Conservation (phyloP, 2,797 vertebrate species). For the Nothura maculosa region DNA sequence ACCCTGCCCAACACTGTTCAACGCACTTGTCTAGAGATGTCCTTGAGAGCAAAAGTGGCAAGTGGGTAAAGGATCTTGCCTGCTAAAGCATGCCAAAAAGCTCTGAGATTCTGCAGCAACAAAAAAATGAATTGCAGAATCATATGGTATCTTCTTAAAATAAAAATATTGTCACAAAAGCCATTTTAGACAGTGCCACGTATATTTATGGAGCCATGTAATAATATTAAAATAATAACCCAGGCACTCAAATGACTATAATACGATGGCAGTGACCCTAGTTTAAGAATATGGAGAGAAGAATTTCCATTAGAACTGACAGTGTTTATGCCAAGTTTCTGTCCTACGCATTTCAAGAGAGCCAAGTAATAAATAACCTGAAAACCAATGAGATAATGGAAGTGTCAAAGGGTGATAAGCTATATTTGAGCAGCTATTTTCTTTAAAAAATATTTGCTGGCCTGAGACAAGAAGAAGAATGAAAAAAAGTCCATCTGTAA, state of each 20-base stretch:
- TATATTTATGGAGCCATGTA: constrained; percentile 38
- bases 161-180: constrained; percentile 40
- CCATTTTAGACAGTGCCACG: not conserved
- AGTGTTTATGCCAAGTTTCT: constrained; percentile 46
- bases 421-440: constrained; percentile 48
- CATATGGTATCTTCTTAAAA: not conserved
- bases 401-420: constrained; percentile 68
- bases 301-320: constrained; percentile 56
- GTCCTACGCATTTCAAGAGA: constrained; percentile 8
- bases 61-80: not conserved
- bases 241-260: constrained; percentile 6
- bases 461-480: constrained; percentile 33
- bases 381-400: constrained; percentile 72
- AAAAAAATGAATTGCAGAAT: constrained; percentile 4
- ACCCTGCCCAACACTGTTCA: accelerated
- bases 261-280: constrained; percentile 8
- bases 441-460: constrained; percentile 36
- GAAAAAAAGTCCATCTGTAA: constrained; percentile 14
- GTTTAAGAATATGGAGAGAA: constrained; percentile 26
- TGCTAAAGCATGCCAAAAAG: not conserved
- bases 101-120: not conserved
- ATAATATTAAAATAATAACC: constrained; percentile 50
- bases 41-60: not conserved
- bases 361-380: constrained; percentile 64
- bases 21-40: not conserved